These are phyloP conservation scores for Calameuta pallipes DNA, from an alignment of 2,888 invertebrate species.

Conservation along the genomic window DNA sequence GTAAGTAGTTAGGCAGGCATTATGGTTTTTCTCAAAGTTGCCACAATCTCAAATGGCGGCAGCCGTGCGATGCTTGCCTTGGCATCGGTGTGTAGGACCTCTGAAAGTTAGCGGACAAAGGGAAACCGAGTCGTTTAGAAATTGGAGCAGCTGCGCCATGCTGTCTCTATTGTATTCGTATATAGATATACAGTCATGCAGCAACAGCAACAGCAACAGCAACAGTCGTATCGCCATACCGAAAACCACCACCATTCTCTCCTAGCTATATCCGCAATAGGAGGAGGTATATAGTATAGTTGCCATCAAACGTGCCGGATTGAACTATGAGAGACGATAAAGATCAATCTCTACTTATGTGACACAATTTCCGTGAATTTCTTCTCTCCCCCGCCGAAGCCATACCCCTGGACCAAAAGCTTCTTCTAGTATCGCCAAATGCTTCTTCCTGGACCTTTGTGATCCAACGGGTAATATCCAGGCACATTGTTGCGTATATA, in stretches of 20 bases:
- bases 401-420: neutral
- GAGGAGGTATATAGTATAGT: neutral
- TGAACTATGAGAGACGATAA: neutral
- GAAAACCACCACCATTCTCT: neutral
- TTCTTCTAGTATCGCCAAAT: neutral
- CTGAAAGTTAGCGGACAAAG: neutral
- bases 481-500: neutral
- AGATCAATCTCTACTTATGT: neutral
- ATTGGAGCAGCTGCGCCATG: neutral
- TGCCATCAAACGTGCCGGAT: neutral
- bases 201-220: neutral
- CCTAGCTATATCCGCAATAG: neutral
- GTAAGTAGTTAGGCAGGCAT: neutral
- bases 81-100: neutral
- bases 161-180: neutral
- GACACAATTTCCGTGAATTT: neutral
- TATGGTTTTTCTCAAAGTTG: neutral
- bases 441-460: neutral
- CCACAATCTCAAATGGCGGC: neutral
- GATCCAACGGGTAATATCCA: neutral
- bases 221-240: neutral
- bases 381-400: neutral
- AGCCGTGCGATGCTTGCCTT: neutral
- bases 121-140: neutral
- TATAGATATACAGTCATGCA: neutral